Percentiles rank a stretch among this genome's conserved stretches.
Evolutionary conservation across 2,113 vertebrate species (phyloP).

Genomic region (Sturnus vulgaris): DNA sequence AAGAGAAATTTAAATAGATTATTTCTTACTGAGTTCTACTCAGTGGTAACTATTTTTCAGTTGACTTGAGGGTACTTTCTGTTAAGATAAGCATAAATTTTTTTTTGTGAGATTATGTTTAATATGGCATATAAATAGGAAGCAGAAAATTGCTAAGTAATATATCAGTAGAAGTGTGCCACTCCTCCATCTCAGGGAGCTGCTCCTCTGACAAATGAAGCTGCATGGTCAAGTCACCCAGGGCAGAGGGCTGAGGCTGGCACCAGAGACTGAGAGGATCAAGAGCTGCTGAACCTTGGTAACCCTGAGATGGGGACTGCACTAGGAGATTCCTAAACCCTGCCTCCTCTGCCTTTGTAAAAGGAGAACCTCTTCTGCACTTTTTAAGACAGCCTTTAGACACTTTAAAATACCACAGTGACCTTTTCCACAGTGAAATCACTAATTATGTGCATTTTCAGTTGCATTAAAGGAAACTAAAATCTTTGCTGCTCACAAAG

Average conservation of each 20-base stretch:
- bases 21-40: not conserved
- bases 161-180: not conserved
- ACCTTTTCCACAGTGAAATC: not conserved
- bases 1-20: not conserved
- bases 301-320: not conserved
- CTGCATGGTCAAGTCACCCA: not conserved
- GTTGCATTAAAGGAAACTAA: not conserved
- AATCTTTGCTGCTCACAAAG: not conserved
- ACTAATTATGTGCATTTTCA: not conserved
- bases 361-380: not conserved
- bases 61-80: not conserved
- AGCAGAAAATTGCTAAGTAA: not conserved
- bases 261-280: not conserved
- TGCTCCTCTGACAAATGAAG: not conserved
- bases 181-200: not conserved
- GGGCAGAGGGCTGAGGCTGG: not conserved
- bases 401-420: not conserved
- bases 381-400: not conserved
- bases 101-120: not conserved
- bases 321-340: not conserved
- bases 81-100: not conserved
- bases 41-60: not conserved
- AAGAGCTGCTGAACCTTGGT: not conserved
- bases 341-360: not conserved
- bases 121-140: not conserved